Evolutionary conservation across 2,113 vertebrate species (phyloP).

Genomic region (Gymnarchus niloticus): DNA sequence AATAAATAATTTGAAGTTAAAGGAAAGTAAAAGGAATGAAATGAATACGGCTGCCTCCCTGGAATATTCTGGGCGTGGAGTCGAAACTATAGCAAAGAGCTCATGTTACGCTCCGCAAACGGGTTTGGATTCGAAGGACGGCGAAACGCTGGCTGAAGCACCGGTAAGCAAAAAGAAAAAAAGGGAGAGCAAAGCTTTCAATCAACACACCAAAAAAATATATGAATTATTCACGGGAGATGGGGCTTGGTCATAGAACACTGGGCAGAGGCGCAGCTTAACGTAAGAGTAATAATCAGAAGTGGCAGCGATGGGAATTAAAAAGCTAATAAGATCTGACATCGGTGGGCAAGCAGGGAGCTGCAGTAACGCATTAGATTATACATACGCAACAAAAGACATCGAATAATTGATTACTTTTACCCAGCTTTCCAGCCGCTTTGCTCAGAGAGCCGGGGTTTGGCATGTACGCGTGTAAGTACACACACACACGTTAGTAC

Average conservation of each 20-base stretch:
- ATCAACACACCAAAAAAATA: constrained; percentile 21
- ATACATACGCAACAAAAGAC: neutral
- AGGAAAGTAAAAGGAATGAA: constrained; percentile 17
- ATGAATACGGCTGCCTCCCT: neutral
- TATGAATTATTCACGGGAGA: constrained; percentile 17
- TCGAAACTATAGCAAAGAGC: neutral
- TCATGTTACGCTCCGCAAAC: neutral
- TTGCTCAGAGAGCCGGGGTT: neutral
- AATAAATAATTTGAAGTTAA: constrained; percentile 2
- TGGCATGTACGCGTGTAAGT: neutral
- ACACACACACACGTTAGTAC: neutral
- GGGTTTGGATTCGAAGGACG: neutral
- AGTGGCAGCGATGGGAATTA: constrained; percentile 12
- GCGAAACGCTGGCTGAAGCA: constrained; percentile 13
- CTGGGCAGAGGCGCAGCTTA: neutral
- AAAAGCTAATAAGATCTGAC: constrained; percentile 7
- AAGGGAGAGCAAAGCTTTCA: neutral
- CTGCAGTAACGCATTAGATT: neutral
- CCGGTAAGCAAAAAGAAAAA: neutral
- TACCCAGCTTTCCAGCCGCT: neutral
- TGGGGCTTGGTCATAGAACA: neutral
- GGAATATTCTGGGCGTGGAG: neutral
- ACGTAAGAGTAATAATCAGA: constrained; percentile 6
- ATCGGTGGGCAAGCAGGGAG: neutral
- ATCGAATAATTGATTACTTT: constrained; percentile 7